These are phyloP conservation scores for Eupithecia subumbrata DNA, from an alignment of 2,888 invertebrate species.

Conservation along the genomic window DNA sequence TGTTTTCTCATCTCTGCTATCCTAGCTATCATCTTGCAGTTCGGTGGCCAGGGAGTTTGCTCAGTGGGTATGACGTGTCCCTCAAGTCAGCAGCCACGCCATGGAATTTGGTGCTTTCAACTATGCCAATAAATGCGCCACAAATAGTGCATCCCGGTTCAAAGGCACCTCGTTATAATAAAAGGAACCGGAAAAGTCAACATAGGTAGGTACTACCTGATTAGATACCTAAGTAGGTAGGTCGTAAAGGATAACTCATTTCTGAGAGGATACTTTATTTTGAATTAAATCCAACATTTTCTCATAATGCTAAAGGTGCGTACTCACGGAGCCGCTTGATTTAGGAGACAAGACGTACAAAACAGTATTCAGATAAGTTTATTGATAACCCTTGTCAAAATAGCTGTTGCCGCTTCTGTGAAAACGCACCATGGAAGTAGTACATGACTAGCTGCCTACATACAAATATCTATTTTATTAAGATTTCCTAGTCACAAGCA, in stretches of 20 bases:
- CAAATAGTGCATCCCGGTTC: no score
- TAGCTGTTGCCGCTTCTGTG: not conserved
- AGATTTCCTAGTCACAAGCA: conserved; percentile 14
- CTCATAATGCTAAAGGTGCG: not conserved
- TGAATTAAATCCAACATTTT: not conserved
- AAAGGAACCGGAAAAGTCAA: no score
- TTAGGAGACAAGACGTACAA: not conserved
- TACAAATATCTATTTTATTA: conserved; percentile 19
- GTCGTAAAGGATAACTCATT: not conserved
- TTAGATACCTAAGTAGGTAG: not conserved
- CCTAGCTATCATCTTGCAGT: no score
- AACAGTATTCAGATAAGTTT: no score
- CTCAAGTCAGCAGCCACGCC: no score
- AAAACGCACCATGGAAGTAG: conserved; percentile 3
- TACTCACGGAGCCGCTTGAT: not conserved
- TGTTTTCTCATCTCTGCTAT: no score
- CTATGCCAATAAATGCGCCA: no score
- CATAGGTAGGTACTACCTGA: no score
- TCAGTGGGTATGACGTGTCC: no score
- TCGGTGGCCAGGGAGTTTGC: no score
- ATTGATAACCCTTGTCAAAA: not conserved
- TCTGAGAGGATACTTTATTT: not conserved
- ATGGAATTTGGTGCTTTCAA: no score
- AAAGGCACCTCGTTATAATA: no score
- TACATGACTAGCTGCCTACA: conserved; percentile 35